These are phyloP conservation scores for Anthopleura sola DNA, from an alignment of 64 coral and sea anemone species.

Conservation along the genomic window DNA sequence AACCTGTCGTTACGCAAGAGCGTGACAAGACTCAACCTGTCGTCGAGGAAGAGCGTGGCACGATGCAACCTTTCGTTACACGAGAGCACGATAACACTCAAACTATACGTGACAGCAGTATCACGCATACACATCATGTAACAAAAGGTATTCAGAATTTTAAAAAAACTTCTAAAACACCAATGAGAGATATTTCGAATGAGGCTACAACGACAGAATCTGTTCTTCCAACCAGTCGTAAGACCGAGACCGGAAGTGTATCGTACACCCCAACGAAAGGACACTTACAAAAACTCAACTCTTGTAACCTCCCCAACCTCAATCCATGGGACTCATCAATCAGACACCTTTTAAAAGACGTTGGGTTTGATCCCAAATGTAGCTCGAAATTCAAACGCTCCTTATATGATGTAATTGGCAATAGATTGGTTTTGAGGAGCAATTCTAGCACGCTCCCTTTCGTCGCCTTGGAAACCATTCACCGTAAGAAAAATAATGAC, in stretches of 20 bases:
- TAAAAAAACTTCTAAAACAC: not conserved
- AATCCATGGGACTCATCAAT: slow-evolving; percentile 70
- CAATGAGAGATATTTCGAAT: not conserved
- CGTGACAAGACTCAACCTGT: not conserved
- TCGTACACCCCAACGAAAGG: not conserved
- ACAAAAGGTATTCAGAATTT: not conserved
- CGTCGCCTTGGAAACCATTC: slow-evolving; percentile 50
- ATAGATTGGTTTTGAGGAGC: slow-evolving; percentile 49
- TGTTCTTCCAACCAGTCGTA: not conserved
- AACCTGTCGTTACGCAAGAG: not conserved
- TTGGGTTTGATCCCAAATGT: slow-evolving; percentile 65
- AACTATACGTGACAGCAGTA: not conserved
- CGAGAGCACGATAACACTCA: not conserved
- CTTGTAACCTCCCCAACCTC: slow-evolving; percentile 71
- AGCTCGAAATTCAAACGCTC: slow-evolving; percentile 29
- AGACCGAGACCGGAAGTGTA: not conserved
- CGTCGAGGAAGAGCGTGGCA: not conserved
- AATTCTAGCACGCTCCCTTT: not conserved
- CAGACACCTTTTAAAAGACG: slow-evolving; percentile 46
- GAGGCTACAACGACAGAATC: not conserved
- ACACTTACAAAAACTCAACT: not conserved
- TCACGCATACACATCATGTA: not conserved
- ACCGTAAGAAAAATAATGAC: slow-evolving; percentile 32
- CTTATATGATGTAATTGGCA: slow-evolving; percentile 54
- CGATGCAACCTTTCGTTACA: not conserved